Evolutionary conservation across 2,797 vertebrate species (phyloP).

Genomic region (Hozukius guyotensis): DNA sequence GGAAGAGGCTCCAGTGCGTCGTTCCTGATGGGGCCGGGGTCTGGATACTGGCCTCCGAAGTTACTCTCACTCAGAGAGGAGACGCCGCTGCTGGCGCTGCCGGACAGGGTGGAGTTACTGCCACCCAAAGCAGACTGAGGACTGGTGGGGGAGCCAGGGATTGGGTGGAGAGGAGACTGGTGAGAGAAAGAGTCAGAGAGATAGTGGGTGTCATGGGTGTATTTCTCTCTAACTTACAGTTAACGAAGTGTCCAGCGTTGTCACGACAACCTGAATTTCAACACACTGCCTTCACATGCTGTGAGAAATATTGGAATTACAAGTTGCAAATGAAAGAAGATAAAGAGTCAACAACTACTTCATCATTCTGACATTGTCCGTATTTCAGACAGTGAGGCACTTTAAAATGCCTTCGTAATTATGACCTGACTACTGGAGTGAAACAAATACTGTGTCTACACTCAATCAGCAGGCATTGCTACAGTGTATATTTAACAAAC

Average conservation of each 20-base stretch:
- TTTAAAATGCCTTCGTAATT: constrained; percentile 7
- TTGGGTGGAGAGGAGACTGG: constrained; percentile 97
- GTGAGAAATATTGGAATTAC: constrained; percentile 4
- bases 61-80: constrained; percentile 98
- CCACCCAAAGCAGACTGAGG: constrained; percentile 97
- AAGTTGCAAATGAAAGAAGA: neutral
- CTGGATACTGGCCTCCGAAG: constrained; percentile 94
- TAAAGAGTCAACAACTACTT: neutral
- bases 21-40: constrained; percentile 91
- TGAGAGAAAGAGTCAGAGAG: constrained; percentile 9
- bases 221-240: constrained; percentile 9
- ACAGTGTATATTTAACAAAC: neutral
- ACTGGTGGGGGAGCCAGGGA: constrained; percentile 98
- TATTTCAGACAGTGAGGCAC: neutral
- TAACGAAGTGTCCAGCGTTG: neutral
- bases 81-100: constrained; percentile 98
- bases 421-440: neutral
- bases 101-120: constrained; percentile 97
- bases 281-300: neutral
- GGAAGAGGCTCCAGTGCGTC: constrained; percentile 91
- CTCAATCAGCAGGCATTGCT: neutral
- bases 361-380: neutral
- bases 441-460: neutral
- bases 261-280: neutral
- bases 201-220: neutral